Conservation (phyloP, 2,113 vertebrate species). For the western clawed frog (Xenopus tropicalis) region UCB_Xtro_10.0 CM004449.2:108521501-108522000, state of each 20-base stretch:
- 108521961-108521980: too few relatives aligned
- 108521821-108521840: too few relatives aligned
- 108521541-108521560: conserved; percentile 13
- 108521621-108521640: not conserved
- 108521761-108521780: not conserved
- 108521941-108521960: too few relatives aligned
- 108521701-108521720: not conserved
- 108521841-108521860: too few relatives aligned
- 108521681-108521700: not conserved
- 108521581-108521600: not conserved
- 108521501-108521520: not conserved
- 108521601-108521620: conserved; percentile 4
- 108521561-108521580: conserved; percentile 18
- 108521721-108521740: not conserved
- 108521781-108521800: too few relatives aligned
- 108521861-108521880: too few relatives aligned
- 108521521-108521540: conserved; percentile 19
- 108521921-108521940: too few relatives aligned
- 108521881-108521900: too few relatives aligned
- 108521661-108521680: not conserved
- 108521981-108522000: too few relatives aligned
- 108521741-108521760: conserved; percentile 1
- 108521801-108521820: not conserved
- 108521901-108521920: too few relatives aligned
- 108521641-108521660: not conserved